A percentile compares a stretch with the other conserved stretches of the same genome.
These are phyloP conservation scores for Mastomys natalensis DNA, from an alignment of 2,113 vertebrate genomes.

Conservation along the genomic window DNA sequence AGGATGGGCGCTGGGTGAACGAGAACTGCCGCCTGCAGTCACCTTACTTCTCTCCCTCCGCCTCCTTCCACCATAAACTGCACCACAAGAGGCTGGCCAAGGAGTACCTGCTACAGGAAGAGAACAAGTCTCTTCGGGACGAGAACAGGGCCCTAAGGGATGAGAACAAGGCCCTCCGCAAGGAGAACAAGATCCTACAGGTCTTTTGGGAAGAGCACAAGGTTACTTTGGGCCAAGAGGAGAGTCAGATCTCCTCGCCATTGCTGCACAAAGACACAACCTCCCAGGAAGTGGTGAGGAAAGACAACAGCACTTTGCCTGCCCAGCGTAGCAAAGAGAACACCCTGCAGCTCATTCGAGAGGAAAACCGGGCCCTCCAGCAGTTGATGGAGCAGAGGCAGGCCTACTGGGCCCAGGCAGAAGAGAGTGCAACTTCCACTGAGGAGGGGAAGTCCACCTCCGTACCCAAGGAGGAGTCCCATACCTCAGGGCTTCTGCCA, in stretches of 20 bases:
- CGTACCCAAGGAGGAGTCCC: not conserved
- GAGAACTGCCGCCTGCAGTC: slow-evolving; percentile 74
- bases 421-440: not conserved
- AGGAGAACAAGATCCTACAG: slow-evolving; percentile 85
- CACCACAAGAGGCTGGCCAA: slow-evolving; percentile 70
- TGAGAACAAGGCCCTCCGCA: slow-evolving; percentile 80
- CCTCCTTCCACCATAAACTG: slow-evolving; percentile 68
- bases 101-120: slow-evolving; percentile 82
- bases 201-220: slow-evolving; percentile 80
- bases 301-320: not conserved
- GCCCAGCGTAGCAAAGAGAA: slow-evolving; percentile 24
- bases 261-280: slow-evolving; percentile 66
- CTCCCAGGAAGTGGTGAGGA: not conserved
- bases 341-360: slow-evolving; percentile 67
- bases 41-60: slow-evolving; percentile 34
- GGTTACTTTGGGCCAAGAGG: slow-evolving; percentile 62
- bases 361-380: slow-evolving; percentile 74
- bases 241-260: slow-evolving; percentile 53
- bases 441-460: not conserved
- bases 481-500: not conserved
- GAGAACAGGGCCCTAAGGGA: slow-evolving; percentile 81
- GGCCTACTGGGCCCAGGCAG: slow-evolving; percentile 62
- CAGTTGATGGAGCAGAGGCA: slow-evolving; percentile 75
- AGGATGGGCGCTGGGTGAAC: slow-evolving; percentile 83
- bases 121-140: slow-evolving; percentile 82